These are phyloP conservation scores for Tanytarsus gracilentus DNA, from an alignment of 2,888 invertebrate genomes.

Conservation along the genomic window DNA sequence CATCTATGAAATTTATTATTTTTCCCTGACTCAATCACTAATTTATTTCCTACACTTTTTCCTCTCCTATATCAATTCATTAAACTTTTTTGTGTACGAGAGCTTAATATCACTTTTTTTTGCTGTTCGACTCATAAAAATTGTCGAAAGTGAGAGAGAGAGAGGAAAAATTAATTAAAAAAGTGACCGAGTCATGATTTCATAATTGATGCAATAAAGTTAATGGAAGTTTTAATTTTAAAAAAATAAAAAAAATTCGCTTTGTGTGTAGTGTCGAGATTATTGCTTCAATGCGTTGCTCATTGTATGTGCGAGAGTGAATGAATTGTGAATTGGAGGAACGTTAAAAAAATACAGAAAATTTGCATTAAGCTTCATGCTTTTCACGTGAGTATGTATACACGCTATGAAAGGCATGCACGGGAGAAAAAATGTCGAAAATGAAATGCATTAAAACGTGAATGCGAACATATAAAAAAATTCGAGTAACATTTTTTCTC, in stretches of 20 bases:
- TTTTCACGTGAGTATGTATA: neutral
- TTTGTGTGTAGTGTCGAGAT: too few species aligned
- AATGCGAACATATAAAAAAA: too few species aligned
- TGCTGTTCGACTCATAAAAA: too few species aligned
- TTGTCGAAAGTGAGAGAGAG: too few species aligned
- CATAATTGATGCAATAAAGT: slow-evolving; percentile 23
- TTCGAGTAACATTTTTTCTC: too few species aligned
- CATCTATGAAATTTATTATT: neutral
- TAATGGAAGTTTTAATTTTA: slow-evolving; percentile 27
- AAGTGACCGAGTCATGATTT: slow-evolving; percentile 21
- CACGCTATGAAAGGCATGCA: neutral
- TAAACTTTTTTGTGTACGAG: too few species aligned
- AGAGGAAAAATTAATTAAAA: slow-evolving; percentile 13
- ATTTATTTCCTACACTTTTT: too few species aligned
- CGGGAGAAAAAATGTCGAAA: neutral
- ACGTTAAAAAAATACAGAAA: slow-evolving; percentile 4
- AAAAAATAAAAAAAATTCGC: neutral
- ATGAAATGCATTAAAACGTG: neutral
- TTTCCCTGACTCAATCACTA: neutral
- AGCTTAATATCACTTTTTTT: too few species aligned
- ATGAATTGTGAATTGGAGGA: neutral
- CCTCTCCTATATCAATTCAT: too few species aligned
- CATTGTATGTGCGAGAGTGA: too few species aligned
- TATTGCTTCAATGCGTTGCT: too few species aligned
- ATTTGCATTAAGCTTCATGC: neutral